A percentile compares a stretch with the other conserved stretches of the same genome.
phyloP scores from a whole-genome alignment of 64 coral and sea anemone genomes.

The Porites lutea region DNA sequence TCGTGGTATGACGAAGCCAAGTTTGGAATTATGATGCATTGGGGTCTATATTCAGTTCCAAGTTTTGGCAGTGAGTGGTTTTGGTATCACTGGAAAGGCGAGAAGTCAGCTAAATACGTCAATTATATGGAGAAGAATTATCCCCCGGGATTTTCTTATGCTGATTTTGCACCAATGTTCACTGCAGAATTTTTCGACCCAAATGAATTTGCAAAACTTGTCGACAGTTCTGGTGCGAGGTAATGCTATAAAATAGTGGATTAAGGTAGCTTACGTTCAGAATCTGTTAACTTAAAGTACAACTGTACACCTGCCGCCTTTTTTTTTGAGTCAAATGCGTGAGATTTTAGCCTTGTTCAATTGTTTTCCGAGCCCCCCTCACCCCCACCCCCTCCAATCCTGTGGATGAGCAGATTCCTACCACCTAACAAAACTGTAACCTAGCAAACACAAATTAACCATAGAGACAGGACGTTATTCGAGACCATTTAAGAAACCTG shows the following conservation, averaged over 20 bases:
- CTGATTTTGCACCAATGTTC: slow-evolving; percentile 96
- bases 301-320: too few relatives aligned
- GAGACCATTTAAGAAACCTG: too few relatives aligned
- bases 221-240: slow-evolving; percentile 91
- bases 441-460: too few relatives aligned
- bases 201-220: slow-evolving; percentile 75
- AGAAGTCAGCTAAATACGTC: slow-evolving; percentile 45
- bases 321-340: too few relatives aligned
- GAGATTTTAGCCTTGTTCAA: too few relatives aligned
- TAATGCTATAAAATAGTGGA: background rate
- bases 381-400: too few relatives aligned
- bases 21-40: slow-evolving; percentile 94
- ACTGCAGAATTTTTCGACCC: slow-evolving; percentile 93
- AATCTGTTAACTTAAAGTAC: too few relatives aligned
- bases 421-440: too few relatives aligned
- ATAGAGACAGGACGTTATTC: too few relatives aligned
- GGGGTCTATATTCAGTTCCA: slow-evolving; percentile 91
- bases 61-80: slow-evolving; percentile 93
- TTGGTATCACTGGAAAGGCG: slow-evolving; percentile 85
- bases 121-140: slow-evolving; percentile 87
- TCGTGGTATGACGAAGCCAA: slow-evolving; percentile 93
- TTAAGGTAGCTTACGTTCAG: too few relatives aligned
- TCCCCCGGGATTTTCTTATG: slow-evolving; percentile 77
- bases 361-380: too few relatives aligned
- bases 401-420: too few relatives aligned